Conservation (phyloP, 2,113 vertebrate genomes). For the Cheilinus undulatus region DNA sequence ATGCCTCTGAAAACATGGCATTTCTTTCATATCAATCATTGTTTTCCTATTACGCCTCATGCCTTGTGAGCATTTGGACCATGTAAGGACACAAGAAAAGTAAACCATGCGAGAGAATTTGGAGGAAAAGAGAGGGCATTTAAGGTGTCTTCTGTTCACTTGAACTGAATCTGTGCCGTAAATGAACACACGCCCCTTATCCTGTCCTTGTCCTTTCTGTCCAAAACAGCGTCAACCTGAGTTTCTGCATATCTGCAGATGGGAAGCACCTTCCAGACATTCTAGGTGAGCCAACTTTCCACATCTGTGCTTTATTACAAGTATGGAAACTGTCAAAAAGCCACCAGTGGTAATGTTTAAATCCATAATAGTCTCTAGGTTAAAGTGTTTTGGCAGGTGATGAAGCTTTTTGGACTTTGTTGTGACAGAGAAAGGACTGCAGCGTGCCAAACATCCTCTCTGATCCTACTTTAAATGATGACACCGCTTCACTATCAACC, state of each 20-base stretch:
- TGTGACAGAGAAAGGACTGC: slow-evolving; percentile 15
- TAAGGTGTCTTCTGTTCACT: slow-evolving; percentile 31
- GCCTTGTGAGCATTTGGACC: slow-evolving; percentile 55
- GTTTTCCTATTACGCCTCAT: slow-evolving; percentile 35
- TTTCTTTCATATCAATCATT: slow-evolving; percentile 51
- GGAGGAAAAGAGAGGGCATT: slow-evolving; percentile 38
- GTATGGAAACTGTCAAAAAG: slow-evolving; percentile 39
- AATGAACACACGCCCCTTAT: slow-evolving; percentile 53
- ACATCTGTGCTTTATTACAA: slow-evolving; percentile 63
- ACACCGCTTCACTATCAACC: slow-evolving; percentile 34
- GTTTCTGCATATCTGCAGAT: slow-evolving; percentile 91
- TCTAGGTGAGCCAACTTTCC: slow-evolving; percentile 86
- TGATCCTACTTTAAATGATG: slow-evolving; percentile 30
- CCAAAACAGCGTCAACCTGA: slow-evolving; percentile 90
- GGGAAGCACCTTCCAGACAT: slow-evolving; percentile 89
- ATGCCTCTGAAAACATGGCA: slow-evolving; percentile 43
- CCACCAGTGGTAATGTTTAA: slow-evolving; percentile 35
- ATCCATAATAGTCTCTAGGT: slow-evolving; percentile 26
- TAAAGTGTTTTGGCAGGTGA: slow-evolving; percentile 40
- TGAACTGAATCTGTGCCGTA: slow-evolving; percentile 38
- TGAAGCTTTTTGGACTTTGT: slow-evolving; percentile 12
- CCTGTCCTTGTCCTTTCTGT: slow-evolving; percentile 61
- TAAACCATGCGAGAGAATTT: slow-evolving; percentile 23
- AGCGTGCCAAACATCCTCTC: slow-evolving; percentile 11
- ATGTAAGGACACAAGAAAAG: slow-evolving; percentile 49